These are phyloP conservation scores for Diaperis boleti DNA, from an alignment of 2,888 invertebrate species.

Conservation along the genomic window DNA sequence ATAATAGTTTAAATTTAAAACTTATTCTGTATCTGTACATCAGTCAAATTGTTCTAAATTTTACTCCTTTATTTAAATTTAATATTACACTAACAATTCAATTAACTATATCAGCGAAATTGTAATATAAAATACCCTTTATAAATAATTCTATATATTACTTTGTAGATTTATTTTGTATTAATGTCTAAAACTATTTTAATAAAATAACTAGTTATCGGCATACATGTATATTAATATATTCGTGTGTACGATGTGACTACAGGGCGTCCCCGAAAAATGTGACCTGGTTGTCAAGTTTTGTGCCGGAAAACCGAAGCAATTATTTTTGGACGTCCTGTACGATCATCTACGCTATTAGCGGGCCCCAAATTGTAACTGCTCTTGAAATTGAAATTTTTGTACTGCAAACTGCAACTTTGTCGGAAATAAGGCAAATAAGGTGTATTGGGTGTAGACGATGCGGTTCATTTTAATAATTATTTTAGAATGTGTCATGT, in stretches of 20 bases:
- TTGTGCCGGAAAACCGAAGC: no score
- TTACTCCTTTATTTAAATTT: slow-evolving; percentile 64
- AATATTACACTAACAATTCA: slow-evolving; percentile 65
- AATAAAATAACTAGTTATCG: slow-evolving; percentile 67
- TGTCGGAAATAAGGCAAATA: slow-evolving; percentile 33
- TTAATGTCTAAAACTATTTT: slow-evolving; percentile 57
- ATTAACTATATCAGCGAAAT: slow-evolving; percentile 65
- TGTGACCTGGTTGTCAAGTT: no score
- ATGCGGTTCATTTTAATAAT: slow-evolving; percentile 50
- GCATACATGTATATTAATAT: slow-evolving; percentile 66
- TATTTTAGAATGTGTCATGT: slow-evolving; percentile 49
- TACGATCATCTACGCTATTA: slow-evolving; percentile 3
- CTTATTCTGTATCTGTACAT: slow-evolving; percentile 68
- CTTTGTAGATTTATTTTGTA: slow-evolving; percentile 64
- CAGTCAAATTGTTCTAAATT: slow-evolving; percentile 68
- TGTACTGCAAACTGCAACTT: slow-evolving; percentile 25
- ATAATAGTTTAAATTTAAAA: slow-evolving; percentile 65
- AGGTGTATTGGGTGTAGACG: slow-evolving; percentile 47
- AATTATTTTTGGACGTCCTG: slow-evolving; percentile 8
- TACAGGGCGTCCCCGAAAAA: slow-evolving; percentile 43
- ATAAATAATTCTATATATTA: slow-evolving; percentile 59
- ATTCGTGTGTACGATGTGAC: slow-evolving; percentile 63
- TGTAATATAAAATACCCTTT: slow-evolving; percentile 63
- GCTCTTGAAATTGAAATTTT: slow-evolving; percentile 35
- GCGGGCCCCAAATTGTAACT: slow-evolving; percentile 60